phyloP scores from a whole-genome alignment of 2,797 vertebrate genomes.

The Pipistrellus kuhlii region DNA sequence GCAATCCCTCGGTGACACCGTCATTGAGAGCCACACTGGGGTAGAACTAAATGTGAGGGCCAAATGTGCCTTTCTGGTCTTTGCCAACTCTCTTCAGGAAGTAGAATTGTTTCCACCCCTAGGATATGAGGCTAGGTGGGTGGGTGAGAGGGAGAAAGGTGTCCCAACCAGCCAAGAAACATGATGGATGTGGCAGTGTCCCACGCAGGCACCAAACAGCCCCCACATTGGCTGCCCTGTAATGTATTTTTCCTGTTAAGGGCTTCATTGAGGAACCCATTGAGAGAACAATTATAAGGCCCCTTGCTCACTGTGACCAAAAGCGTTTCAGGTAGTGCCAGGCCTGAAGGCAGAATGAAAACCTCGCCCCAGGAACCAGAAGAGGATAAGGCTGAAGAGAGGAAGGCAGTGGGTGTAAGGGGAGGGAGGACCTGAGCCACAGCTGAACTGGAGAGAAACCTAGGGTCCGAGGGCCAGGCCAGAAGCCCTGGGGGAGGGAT shows the following conservation, averaged over 20 bases:
- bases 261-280: neutral
- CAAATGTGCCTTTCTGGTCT: neutral
- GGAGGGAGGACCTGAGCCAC: neutral
- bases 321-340: neutral
- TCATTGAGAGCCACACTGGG: neutral
- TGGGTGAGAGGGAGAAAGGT: neutral
- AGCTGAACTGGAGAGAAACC: neutral
- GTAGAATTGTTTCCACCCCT: neutral
- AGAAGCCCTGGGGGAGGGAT: neutral
- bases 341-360: constrained; percentile 51
- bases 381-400: neutral
- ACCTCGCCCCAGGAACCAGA: neutral
- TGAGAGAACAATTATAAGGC: neutral
- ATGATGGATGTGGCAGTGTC: neutral
- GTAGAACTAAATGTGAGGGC: neutral
- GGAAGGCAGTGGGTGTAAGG: too few relatives aligned
- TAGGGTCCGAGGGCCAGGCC: neutral
- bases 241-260: constrained; percentile 3
- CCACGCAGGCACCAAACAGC: neutral
- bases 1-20: neutral
- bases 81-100: neutral
- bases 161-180: neutral
- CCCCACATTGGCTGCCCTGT: neutral
- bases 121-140: neutral
- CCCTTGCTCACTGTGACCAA: neutral